Evolutionary conservation across 2,113 vertebrate genomes (phyloP).

Genomic region (Neodontobutis hainanensis): DNA sequence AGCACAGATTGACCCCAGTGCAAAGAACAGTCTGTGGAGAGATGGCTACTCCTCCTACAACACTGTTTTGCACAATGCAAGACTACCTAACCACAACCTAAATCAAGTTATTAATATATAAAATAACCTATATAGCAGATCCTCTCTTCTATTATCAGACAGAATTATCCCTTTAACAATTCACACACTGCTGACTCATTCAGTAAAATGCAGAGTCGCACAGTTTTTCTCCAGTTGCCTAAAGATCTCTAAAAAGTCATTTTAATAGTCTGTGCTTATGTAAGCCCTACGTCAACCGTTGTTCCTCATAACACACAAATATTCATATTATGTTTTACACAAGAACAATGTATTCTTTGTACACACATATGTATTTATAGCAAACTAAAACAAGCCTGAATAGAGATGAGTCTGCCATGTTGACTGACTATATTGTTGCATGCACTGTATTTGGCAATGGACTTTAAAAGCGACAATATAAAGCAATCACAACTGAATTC

Average conservation of each 20-base stretch:
- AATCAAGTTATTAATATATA: neutral
- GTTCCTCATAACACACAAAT: neutral
- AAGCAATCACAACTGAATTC: too few relatives aligned
- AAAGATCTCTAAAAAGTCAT: constrained; percentile 21
- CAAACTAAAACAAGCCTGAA: too few relatives aligned
- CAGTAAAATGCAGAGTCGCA: constrained; percentile 37
- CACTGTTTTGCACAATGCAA: neutral
- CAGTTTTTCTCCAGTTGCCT: constrained; percentile 48
- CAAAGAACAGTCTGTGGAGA: neutral
- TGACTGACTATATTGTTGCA: too few relatives aligned
- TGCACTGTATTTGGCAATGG: too few relatives aligned
- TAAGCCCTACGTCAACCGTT: neutral
- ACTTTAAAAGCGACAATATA: too few relatives aligned
- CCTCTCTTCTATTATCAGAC: constrained; percentile 29
- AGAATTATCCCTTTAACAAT: constrained; percentile 17
- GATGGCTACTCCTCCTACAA: neutral
- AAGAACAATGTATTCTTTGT: neutral
- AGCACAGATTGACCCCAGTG: neutral
- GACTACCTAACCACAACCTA: neutral
- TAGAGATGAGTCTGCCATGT: too few relatives aligned
- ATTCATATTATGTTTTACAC: constrained; percentile 6
- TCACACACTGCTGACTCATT: constrained; percentile 35
- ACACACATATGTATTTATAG: neutral
- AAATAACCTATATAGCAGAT: constrained; percentile 22
- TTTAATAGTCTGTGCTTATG: constrained; percentile 24